A percentile compares a stretch with the other conserved stretches of the same genome.
Conservation (phyloP, 1,140 invertebrate genomes). For the Drosophila punjabiensis region DNA sequence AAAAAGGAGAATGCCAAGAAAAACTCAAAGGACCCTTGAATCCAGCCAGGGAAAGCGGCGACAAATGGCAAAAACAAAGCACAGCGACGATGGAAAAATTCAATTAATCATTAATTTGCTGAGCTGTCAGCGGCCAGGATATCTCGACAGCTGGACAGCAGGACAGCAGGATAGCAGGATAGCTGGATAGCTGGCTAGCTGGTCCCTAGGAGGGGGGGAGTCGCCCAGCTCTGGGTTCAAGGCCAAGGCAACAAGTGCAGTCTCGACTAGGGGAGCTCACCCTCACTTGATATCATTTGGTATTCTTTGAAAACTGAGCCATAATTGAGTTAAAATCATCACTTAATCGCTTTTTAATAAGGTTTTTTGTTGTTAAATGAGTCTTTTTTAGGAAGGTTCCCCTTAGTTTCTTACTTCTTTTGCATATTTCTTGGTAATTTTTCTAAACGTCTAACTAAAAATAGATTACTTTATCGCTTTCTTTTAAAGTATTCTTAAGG, state of each 20-base stretch:
- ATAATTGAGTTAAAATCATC: neutral
- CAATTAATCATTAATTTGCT: slow-evolving; percentile 75
- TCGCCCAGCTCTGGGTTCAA: slow-evolving; percentile 13
- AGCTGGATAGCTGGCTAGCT: neutral
- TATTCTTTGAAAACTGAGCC: neutral
- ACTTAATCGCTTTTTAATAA: neutral
- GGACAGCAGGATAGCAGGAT: neutral
- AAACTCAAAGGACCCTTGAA: neutral
- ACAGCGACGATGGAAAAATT: slow-evolving; percentile 30
- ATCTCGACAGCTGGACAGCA: slow-evolving; percentile 6
- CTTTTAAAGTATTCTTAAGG: too few species aligned
- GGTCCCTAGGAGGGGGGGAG: neutral
- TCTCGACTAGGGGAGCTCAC: neutral
- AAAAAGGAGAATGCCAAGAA: neutral
- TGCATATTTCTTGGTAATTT: neutral
- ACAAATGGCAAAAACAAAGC: slow-evolving; percentile 11
- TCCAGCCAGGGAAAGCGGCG: neutral
- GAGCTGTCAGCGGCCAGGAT: slow-evolving; percentile 45
- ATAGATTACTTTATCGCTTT: too few species aligned
- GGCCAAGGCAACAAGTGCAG: slow-evolving; percentile 35
- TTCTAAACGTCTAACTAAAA: too few species aligned
- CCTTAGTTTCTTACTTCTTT: neutral
- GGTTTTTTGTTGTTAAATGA: neutral
- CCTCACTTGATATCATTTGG: neutral
- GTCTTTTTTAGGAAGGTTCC: neutral